Evolutionary conservation across 2,113 vertebrate genomes (phyloP), one percentile per base, ranked within the genome.

Genomic region (Coptodon rendalli): DNA sequence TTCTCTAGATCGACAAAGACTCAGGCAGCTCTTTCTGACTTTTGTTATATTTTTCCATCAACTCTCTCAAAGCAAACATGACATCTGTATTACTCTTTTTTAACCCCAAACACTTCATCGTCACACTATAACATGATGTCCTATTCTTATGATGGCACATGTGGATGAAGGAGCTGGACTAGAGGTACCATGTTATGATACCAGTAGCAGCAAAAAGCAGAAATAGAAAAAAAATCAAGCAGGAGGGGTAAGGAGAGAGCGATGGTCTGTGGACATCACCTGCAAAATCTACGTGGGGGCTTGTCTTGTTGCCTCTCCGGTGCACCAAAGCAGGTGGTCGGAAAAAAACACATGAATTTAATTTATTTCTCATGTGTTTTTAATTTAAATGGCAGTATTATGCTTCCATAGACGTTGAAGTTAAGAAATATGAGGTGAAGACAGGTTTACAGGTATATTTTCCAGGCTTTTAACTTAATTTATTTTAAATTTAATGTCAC

Each of bases 301-400:
- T 57, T 14, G 56, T 16, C 13, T 29, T 57, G 6, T 29, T 57
- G 24, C 7, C 24, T 29, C 56, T 29, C 56, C 1, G 13, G 24
- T 57, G 14, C 27, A 29, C 56, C 56, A 57, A 57, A 57, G 56
- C 56, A 57, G 24, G 0, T 16, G 24, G 7, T 54, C n/a, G 53
- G 14, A 1, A 1, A 56, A 57, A 27, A 57, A 27, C 3, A 2
- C 13, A 29, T 0, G 1, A 29, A 59, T 57, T 57, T 16, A 5
- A 59, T 29, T 29, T 14, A 16, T 59, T 59, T 29, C 56, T 59
- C 27, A 16, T 59, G 24, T 29, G 56, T 59, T 29, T 59, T 29
- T 59, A 29, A 16, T 59, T 59, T 29, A 59, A 59, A 61, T 61
- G 8, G 4, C 27, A 34, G 9, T 61, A 61, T 61, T 61, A 61